These are phyloP conservation scores for Microtus ochrogaster DNA, from an alignment of 2,113 vertebrate genomes.

Conservation along the genomic window DNA sequence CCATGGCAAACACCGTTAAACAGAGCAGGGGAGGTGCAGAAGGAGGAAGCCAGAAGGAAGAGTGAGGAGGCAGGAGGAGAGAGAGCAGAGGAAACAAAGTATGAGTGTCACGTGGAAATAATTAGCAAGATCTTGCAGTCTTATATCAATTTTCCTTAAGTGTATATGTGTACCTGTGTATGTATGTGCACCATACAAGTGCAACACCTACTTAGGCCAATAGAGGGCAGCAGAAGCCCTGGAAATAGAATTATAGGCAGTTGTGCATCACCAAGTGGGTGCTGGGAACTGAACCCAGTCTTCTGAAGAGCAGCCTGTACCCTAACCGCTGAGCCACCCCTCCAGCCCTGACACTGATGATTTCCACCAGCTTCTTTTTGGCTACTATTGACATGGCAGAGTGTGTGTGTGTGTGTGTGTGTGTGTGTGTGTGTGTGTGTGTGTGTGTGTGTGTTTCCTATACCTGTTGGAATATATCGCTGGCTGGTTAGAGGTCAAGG, in stretches of 20 bases:
- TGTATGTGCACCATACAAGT: background rate
- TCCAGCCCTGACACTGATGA: background rate
- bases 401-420: too few species aligned
- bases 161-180: background rate
- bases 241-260: background rate
- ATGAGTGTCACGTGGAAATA: fast-evolving
- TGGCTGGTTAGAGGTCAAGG: too few species aligned
- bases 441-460: too few species aligned
- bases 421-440: too few species aligned
- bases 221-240: background rate
- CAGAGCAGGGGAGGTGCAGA: background rate
- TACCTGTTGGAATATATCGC: too few species aligned
- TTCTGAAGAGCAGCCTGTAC: background rate
- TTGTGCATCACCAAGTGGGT: background rate
- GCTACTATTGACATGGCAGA: background rate
- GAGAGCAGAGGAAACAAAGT: too few species aligned
- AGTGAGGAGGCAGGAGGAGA: background rate
- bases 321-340: background rate
- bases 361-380: background rate
- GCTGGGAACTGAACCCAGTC: background rate
- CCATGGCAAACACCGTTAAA: background rate
- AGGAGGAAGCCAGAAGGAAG: background rate
- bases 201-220: background rate
- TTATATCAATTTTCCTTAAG: background rate
- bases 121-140: background rate